Conservation (phyloP, 2,888 invertebrate genomes). For the Apoda limacodes region DNA sequence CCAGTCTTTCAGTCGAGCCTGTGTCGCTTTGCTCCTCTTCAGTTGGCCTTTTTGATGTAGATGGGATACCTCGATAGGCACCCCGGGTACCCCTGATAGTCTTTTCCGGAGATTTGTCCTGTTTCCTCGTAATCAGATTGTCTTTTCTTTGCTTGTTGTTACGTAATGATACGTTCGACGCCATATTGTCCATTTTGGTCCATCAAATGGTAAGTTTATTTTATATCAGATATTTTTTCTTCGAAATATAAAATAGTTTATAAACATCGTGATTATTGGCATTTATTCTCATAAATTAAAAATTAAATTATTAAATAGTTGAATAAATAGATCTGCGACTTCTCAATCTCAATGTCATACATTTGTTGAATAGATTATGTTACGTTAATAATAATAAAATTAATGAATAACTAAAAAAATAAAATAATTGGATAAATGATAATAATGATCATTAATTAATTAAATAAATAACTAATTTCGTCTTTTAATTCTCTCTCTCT, state of each 20-base stretch:
- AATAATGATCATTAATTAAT: conserved; percentile 28
- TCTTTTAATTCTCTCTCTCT: conserved; percentile 65
- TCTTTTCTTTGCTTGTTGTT: conserved; percentile 60
- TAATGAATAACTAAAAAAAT: conserved; percentile 34
- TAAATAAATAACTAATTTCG: conserved; percentile 63
- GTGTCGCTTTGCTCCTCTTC: conserved; percentile 51
- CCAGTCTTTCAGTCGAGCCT: conserved; percentile 59
- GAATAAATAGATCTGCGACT: conserved; percentile 16
- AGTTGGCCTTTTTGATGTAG: conserved; percentile 48
- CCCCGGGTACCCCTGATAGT: conserved; percentile 58
- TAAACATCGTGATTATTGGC: conserved; percentile 21
- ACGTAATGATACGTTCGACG: conserved; percentile 53
- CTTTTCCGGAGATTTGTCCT: conserved; percentile 66
- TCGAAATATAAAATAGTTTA: conserved; percentile 9
- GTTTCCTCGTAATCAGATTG: conserved; percentile 61
- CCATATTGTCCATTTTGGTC: conserved; percentile 60
- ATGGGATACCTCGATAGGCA: conserved; percentile 53
- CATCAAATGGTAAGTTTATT: conserved; percentile 29
- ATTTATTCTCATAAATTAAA: conserved; percentile 18
- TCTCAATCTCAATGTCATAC: conserved; percentile 19
- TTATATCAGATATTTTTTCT: conserved; percentile 15
- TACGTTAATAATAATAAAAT: conserved; percentile 26
- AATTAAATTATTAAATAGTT: conserved; percentile 4
- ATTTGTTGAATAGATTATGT: conserved; percentile 13
- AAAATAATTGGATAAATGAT: conserved; percentile 39